Percentiles rank a stretch among this genome's conserved stretches.
phyloP scores from a whole-genome alignment of 2,797 vertebrate genomes.

The Scyliorhinus canicula region DNA sequence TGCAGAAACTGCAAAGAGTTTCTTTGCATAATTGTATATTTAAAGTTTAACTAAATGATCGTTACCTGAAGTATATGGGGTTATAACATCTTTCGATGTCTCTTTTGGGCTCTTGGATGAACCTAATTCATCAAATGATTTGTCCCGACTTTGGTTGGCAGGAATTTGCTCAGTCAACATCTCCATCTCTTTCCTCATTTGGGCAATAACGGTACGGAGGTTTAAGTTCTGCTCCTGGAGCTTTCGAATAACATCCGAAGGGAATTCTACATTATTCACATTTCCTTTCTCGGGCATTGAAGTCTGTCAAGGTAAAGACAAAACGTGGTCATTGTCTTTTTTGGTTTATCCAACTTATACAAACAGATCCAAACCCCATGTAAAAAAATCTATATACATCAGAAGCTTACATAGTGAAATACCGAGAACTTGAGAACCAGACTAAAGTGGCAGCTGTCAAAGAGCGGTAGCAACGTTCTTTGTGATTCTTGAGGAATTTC shows the following conservation, averaged over 20 bases:
- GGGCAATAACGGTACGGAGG: slow-evolving; percentile 63
- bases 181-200: slow-evolving; percentile 87
- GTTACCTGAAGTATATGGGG: slow-evolving; percentile 39
- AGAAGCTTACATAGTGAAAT: not conserved
- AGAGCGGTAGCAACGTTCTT: not conserved
- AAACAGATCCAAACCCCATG: not conserved
- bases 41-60: not conserved
- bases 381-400: not conserved
- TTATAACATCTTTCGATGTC: not conserved
- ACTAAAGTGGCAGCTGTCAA: not conserved
- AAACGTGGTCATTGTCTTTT: not conserved
- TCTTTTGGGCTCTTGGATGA: not conserved
- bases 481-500: not conserved
- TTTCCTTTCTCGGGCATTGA: not conserved
- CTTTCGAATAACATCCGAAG: slow-evolving; percentile 57
- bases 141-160: slow-evolving; percentile 10
- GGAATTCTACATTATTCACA: slow-evolving; percentile 38
- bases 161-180: slow-evolving; percentile 50
- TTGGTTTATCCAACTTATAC: not conserved
- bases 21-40: not conserved
- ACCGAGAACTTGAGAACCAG: not conserved
- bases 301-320: not conserved
- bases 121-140: not conserved
- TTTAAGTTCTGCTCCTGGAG: slow-evolving; percentile 72
- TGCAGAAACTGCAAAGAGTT: not conserved